Evolutionary conservation across 2,797 vertebrate genomes (phyloP), one percentile per base, ranked within the genome.

Genomic region (Muscicapa striata): DNA sequence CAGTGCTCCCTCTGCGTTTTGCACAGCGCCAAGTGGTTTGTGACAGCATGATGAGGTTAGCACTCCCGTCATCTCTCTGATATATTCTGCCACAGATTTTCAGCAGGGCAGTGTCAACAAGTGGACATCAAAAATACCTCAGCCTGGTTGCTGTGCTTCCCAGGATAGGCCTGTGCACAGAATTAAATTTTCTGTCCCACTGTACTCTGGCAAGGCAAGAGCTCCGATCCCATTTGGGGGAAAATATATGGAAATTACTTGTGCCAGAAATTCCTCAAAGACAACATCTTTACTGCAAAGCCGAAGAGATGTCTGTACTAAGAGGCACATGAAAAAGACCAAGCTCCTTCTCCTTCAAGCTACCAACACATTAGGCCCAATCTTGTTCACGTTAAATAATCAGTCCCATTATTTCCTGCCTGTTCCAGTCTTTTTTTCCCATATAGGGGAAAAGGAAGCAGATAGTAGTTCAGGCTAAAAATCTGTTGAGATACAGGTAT

Each of bases 401-500:
- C 0, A 0, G 20, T 83, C 61, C 40, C 34, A 9, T 52, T 87
- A 51, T 74, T 52, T 83, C 55, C 36, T 68, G 15, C 54, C 15
- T 54, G n/a, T 61, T 67, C 70, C 67, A 49, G 66, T 74, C 59
- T 45, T n/a, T 87, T 97, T 95, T 89, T 52, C 59, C 57, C 29
- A 1, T 41, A 45, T 27, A 61, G 72, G 27, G 34, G 34, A 34
- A 34, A 70, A 91, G 73, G 67, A 92, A 87, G 61, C 40, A 93
- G 89, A 78, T 45, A 55, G 54, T 51, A 82, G 41, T 54, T 93
- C 83, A 93, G 59, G 69, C 83, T 92, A 92, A 80, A 95, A 90
- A 94, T 90, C 64, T 79, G 87, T 79, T 87, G 67, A 88, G 75
- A 73, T 94, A 84, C 40, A 96, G 84, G 72, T 90, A 89, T 77